Evolutionary conservation across 2,888 invertebrate genomes (phyloP).

Genomic region (Andrena flavipes): DNA sequence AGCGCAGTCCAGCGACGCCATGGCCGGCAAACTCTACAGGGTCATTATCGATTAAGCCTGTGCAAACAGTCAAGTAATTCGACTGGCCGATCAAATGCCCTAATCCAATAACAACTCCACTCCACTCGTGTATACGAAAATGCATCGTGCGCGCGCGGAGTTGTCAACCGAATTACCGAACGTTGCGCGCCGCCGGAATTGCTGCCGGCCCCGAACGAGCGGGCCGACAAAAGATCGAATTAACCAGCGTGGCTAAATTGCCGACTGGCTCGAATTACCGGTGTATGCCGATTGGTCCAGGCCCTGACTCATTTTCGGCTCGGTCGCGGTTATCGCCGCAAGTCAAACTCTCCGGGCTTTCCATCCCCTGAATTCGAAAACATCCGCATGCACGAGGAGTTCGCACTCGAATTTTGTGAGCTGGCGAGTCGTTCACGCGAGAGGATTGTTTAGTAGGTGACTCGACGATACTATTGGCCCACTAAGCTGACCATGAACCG

Average conservation of each 20-base stretch:
- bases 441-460: background rate
- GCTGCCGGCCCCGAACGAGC: constrained; percentile 9
- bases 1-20: background rate
- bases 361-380: constrained; percentile 7
- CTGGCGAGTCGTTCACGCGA: background rate
- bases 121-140: constrained; percentile 59
- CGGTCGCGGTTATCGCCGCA: constrained; percentile 40
- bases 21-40: constrained; percentile 44
- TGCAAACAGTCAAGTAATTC: constrained; percentile 66
- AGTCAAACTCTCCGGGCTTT: constrained; percentile 33
- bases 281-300: background rate
- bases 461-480: no score
- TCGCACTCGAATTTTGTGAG: background rate
- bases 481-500: no score
- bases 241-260: constrained; percentile 53
- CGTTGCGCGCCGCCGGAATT: constrained; percentile 53
- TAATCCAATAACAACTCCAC: constrained; percentile 59
- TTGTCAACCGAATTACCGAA: constrained; percentile 57
- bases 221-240: constrained; percentile 64
- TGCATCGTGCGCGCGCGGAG: constrained; percentile 51
- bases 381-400: background rate
- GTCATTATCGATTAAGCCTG: constrained; percentile 60
- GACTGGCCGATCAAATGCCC: constrained; percentile 50
- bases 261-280: constrained; percentile 43
- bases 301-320: constrained; percentile 39